Evolutionary conservation across 2,113 vertebrate species (phyloP).

Genomic region (Cynoglossus semilaevis): DNA sequence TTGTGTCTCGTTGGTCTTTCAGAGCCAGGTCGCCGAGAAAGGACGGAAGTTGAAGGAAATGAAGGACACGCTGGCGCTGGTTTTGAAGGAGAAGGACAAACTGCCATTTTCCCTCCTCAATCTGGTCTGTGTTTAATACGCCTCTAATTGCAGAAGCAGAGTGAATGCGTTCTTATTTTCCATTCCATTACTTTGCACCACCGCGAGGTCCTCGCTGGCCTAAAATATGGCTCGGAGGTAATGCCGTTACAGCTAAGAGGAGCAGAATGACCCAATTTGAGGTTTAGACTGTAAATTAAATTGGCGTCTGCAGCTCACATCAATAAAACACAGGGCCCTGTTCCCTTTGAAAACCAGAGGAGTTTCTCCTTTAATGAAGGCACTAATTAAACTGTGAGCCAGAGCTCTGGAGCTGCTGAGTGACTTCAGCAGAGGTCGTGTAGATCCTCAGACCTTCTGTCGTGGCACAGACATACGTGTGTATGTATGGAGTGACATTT

Average conservation of each 20-base stretch:
- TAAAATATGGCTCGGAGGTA: slow-evolving; percentile 57
- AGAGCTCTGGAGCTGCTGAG: slow-evolving; percentile 23
- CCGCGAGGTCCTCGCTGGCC: slow-evolving; percentile 64
- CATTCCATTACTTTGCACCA: slow-evolving; percentile 75
- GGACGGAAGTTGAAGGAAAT: slow-evolving; percentile 87
- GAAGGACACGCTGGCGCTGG: slow-evolving; percentile 78
- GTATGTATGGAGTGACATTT: neutral
- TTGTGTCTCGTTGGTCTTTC: slow-evolving; percentile 31
- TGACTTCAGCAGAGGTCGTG: slow-evolving; percentile 20
- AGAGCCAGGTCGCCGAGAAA: slow-evolving; percentile 91
- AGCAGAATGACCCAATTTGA: slow-evolving; percentile 76
- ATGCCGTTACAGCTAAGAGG: slow-evolving; percentile 50
- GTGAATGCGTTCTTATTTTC: slow-evolving; percentile 77
- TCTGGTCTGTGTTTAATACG: slow-evolving; percentile 67
- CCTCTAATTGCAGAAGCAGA: slow-evolving; percentile 75
- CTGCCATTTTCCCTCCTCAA: slow-evolving; percentile 49
- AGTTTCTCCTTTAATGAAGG: slow-evolving; percentile 69
- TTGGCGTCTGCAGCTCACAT: slow-evolving; percentile 73
- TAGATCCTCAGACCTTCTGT: neutral
- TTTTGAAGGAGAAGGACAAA: slow-evolving; percentile 85
- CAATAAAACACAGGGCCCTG: slow-evolving; percentile 67
- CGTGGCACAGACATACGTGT: neutral
- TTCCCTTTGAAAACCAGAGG: slow-evolving; percentile 67
- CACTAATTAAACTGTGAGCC: slow-evolving; percentile 65
- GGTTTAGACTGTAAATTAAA: slow-evolving; percentile 79